Evolutionary conservation across 2,888 invertebrate species (phyloP).

Genomic region (Lasiommata megera): DNA sequence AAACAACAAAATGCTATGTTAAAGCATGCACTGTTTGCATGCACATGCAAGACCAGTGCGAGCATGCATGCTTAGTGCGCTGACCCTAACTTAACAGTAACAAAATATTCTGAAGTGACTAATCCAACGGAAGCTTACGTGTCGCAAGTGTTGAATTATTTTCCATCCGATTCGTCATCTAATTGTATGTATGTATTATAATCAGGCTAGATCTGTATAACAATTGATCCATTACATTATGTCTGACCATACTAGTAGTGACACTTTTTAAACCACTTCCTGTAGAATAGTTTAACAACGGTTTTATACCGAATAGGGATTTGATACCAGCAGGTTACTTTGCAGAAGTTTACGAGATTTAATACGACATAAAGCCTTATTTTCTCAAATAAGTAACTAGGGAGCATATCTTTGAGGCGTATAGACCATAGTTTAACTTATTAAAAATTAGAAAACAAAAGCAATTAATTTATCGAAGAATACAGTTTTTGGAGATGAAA

Average conservation of each 20-base stretch:
- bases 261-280: background rate
- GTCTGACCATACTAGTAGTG: background rate
- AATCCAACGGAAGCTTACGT: constrained; percentile 9
- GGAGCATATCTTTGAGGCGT: no score
- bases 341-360: no score
- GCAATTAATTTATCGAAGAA: no score
- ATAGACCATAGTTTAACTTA: no score
- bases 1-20: no score
- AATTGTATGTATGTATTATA: constrained; percentile 30
- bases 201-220: constrained; percentile 19
- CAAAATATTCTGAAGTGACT: background rate
- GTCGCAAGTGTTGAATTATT: constrained; percentile 11
- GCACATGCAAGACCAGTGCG: no score
- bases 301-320: background rate
- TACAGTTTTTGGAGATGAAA: no score
- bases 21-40: no score
- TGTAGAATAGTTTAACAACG: background rate
- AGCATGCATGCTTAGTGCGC: no score
- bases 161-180: constrained; percentile 31
- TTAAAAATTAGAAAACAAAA: no score
- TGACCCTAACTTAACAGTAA: background rate
- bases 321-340: background rate
- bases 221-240: constrained; percentile 4
- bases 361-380: no score
- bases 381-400: no score